Percentiles rank a stretch among this genome's conserved stretches.
These are phyloP conservation scores for Babylonia areolata DNA, from an alignment of 1,140 invertebrate species.

Conservation along the genomic window DNA sequence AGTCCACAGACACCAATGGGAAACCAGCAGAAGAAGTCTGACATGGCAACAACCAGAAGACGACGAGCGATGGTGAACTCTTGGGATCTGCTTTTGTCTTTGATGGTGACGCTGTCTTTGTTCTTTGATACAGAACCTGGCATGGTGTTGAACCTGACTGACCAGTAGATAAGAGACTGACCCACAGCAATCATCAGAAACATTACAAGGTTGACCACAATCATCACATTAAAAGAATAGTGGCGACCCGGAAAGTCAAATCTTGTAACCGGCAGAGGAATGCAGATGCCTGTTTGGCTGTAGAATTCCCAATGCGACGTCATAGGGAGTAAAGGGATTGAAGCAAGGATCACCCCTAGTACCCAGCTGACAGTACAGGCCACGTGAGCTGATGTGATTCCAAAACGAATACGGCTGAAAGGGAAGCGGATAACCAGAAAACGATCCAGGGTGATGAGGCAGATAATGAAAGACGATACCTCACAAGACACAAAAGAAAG, in stretches of 20 bases:
- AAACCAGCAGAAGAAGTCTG: too few species aligned
- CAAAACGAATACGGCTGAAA: slow-evolving; percentile 36
- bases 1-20: too few species aligned
- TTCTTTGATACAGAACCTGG: not conserved
- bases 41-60: too few species aligned
- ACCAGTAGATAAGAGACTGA: slow-evolving; percentile 49
- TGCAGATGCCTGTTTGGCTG: slow-evolving; percentile 13
- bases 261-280: slow-evolving; percentile 9
- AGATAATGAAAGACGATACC: slow-evolving; percentile 34
- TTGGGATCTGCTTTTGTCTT: too few species aligned
- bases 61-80: too few species aligned
- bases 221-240: slow-evolving; percentile 37
- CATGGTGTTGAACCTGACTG: not conserved
- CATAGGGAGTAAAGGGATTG: slow-evolving; percentile 13
- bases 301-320: slow-evolving; percentile 21
- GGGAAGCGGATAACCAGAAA: slow-evolving; percentile 59
- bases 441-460: slow-evolving; percentile 57
- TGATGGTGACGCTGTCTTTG: too few species aligned
- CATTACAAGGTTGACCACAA: slow-evolving; percentile 38
- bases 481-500: slow-evolving; percentile 57
- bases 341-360: not conserved
- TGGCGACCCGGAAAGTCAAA: slow-evolving; percentile 11
- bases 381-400: not conserved
- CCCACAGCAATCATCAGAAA: slow-evolving; percentile 39
- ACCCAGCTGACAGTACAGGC: slow-evolving; percentile 4